Percentiles rank a stretch among this genome's conserved stretches.
These are phyloP conservation scores for Pristionchus mayeri DNA, from an alignment of 2,888 invertebrate species.

Conservation along the genomic window DNA sequence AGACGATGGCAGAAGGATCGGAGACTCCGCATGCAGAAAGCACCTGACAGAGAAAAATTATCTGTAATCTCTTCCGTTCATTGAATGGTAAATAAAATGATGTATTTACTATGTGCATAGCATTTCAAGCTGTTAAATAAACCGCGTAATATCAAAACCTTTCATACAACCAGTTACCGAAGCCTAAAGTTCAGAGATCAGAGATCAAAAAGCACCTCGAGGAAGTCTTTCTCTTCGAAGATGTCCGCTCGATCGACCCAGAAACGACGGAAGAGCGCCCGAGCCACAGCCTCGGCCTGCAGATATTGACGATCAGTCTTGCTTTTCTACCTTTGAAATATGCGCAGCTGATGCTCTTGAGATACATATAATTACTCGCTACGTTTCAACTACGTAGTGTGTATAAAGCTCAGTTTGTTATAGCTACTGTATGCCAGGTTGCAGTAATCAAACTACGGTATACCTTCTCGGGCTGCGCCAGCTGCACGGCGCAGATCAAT, in stretches of 20 bases:
- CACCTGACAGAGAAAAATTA: not conserved
- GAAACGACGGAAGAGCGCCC: constrained; percentile 43
- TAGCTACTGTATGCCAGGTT: not conserved
- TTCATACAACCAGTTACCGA: no score
- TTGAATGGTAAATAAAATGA: not conserved
- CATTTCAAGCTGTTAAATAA: no score
- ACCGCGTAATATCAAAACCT: no score
- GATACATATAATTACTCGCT: not conserved
- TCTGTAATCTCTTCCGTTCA: not conserved
- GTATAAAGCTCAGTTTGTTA: not conserved
- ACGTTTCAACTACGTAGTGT: not conserved
- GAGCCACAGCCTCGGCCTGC: constrained; percentile 42
- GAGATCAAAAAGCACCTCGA: no score
- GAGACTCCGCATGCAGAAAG: not conserved
- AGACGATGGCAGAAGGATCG: not conserved
- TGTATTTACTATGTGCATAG: no score
- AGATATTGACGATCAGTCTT: not conserved
- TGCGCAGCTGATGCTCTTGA: not conserved
- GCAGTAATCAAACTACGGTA: not conserved
- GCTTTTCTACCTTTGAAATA: not conserved
- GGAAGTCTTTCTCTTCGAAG: constrained; percentile 30
- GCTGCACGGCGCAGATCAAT: constrained; percentile 26
- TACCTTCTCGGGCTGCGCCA: constrained; percentile 41
- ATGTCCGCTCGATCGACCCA: constrained; percentile 35
- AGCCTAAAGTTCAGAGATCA: no score